A percentile compares a stretch with the other conserved stretches of the same genome.
Conservation (phyloP, 1,140 invertebrate species). For the Rhagoletis pomonella region DNA sequence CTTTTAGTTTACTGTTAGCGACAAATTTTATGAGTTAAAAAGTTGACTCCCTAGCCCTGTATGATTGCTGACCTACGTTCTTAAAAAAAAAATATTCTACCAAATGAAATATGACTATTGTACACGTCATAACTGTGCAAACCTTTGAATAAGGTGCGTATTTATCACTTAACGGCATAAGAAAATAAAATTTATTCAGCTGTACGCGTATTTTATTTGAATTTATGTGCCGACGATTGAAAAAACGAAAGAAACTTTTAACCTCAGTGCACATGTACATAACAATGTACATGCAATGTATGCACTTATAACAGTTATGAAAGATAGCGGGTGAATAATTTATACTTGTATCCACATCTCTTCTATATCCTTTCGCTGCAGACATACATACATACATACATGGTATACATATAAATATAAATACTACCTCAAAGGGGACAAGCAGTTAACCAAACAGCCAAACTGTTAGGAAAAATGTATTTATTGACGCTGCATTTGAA, state of each 20-base stretch:
- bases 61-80: background rate
- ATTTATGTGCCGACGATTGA: conserved; percentile 2
- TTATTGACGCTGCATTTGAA: conserved; percentile 49
- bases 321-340: conserved; percentile 11
- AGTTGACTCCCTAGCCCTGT: background rate
- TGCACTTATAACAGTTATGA: background rate
- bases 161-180: background rate
- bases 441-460: background rate
- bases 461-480: conserved; percentile 38
- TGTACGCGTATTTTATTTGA: background rate
- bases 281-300: background rate
- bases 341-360: background rate
- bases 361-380: conserved; percentile 35
- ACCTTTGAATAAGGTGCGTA: background rate
- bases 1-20: background rate
- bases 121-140: background rate
- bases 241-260: conserved; percentile 4
- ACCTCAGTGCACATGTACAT: background rate
- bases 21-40: background rate
- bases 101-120: background rate
- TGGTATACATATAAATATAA: background rate
- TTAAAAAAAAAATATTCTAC: background rate
- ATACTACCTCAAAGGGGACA: background rate
- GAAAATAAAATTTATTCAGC: conserved; percentile 27
- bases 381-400: background rate